Conservation (phyloP, 2,888 invertebrate species). For the Amphipoea lucens region DNA sequence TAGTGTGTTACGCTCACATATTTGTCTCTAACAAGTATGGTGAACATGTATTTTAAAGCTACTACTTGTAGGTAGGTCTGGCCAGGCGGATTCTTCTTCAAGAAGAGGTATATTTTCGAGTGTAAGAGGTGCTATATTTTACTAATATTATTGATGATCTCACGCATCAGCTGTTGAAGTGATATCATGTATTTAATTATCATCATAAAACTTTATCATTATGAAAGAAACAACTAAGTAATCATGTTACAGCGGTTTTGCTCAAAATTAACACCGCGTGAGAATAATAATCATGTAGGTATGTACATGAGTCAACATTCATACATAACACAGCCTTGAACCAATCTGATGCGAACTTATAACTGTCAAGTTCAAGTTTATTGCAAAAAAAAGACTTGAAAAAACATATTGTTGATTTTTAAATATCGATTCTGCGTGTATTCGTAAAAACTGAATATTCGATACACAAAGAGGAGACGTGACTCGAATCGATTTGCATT, state of each 20-base stretch:
- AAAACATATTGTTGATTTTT: constrained; percentile 22
- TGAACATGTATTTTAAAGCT: background rate
- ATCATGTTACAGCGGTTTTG: background rate
- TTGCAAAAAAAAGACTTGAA: constrained; percentile 36
- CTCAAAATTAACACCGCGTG: constrained; percentile 6
- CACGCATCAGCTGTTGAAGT: background rate
- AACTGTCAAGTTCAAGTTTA: constrained; percentile 51
- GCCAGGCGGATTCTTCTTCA: background rate
- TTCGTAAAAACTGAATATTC: constrained; percentile 35
- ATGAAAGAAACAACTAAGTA: background rate
- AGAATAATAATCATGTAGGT: constrained; percentile 14
- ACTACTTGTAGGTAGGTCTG: background rate
- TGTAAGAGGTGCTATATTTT: background rate
- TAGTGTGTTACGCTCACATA: background rate
- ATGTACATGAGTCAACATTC: constrained; percentile 28
- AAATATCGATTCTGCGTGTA: constrained; percentile 8
- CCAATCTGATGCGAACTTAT: constrained; percentile 3
- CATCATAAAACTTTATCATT: background rate
- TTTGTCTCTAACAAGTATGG: background rate
- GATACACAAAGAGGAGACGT: constrained; percentile 39
- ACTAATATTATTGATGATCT: background rate
- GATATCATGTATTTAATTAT: background rate
- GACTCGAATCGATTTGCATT: constrained; percentile 49
- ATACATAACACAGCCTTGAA: constrained; percentile 40
- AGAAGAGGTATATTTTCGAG: background rate